Conservation (phyloP, 2,113 vertebrate genomes). For the Cavia aperea region DNA sequence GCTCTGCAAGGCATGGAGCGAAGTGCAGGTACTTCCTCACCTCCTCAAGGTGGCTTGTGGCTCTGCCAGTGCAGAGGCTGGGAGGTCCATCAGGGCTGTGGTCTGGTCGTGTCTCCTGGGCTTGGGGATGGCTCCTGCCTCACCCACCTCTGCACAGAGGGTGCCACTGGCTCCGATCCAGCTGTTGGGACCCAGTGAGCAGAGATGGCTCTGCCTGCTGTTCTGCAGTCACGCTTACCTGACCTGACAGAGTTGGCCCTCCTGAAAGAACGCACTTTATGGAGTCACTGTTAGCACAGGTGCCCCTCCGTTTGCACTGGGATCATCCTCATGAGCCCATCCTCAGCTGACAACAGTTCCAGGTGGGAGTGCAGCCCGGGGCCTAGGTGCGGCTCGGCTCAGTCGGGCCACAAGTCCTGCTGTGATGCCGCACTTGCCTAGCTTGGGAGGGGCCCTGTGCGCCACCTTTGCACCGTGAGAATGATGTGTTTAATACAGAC, state of each 20-base stretch:
- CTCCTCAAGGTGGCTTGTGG: neutral
- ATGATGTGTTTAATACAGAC: neutral
- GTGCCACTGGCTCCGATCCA: neutral
- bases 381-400: neutral
- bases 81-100: neutral
- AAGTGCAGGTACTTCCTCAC: neutral
- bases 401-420: neutral
- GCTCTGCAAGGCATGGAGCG: rapidly evolving
- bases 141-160: rapidly evolving
- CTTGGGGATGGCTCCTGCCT: neutral
- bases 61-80: neutral
- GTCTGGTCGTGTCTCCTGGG: neutral
- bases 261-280: neutral
- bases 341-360: neutral
- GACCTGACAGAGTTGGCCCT: neutral
- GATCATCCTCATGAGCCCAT: neutral
- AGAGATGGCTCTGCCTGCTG: neutral
- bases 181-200: neutral
- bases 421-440: neutral
- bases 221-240: neutral
- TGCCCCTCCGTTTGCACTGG: neutral
- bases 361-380: neutral
- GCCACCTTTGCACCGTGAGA: neutral
- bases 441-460: neutral
- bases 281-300: neutral